Conservation (phyloP, 2,888 invertebrate genomes). For the Himalopsyche tibetana region DNA sequence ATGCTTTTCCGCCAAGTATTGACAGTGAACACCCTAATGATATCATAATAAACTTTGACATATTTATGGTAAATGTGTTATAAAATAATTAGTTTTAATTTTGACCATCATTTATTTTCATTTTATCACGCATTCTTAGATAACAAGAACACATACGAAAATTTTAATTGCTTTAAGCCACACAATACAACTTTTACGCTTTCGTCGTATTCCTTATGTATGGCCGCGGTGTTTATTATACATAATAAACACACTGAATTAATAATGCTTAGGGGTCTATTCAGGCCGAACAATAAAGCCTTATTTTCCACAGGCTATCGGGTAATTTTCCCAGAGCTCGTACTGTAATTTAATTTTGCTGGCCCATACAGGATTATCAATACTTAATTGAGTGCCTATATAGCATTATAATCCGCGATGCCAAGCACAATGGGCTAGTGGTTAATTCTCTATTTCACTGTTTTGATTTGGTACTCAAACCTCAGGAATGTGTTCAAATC, state of each 20-base stretch:
- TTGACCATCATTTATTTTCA: no score
- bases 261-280: neutral
- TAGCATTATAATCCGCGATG: no score
- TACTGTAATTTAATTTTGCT: slow-evolving; percentile 3
- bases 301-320: slow-evolving; percentile 1
- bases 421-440: no score
- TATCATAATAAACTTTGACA: no score
- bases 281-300: neutral
- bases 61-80: no score
- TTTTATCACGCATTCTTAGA: neutral
- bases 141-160: neutral
- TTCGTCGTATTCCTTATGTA: neutral
- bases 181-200: neutral
- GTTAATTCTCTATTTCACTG: no score
- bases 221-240: neutral
- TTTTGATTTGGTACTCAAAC: no score
- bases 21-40: no score
- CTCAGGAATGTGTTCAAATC: no score
- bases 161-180: neutral
- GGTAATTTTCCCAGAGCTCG: slow-evolving; percentile 5
- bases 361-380: slow-evolving; percentile 2
- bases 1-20: no score
- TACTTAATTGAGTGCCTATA: neutral
- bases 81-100: no score
- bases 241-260: slow-evolving; percentile 6